Evolutionary conservation across 2,888 invertebrate genomes (phyloP).

Genomic region (Sphinx pinastri): DNA sequence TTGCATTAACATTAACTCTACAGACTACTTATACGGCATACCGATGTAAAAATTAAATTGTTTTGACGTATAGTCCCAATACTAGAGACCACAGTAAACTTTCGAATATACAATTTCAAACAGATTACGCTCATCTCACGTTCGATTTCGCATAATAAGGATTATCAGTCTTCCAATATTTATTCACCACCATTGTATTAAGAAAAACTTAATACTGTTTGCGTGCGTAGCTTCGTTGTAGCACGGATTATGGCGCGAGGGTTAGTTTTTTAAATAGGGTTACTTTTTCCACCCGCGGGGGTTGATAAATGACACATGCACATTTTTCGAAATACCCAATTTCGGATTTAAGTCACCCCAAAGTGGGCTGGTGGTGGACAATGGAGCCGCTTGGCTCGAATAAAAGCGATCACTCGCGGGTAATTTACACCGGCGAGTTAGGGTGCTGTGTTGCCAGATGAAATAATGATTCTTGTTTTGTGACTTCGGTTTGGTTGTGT

Average conservation of each 20-base stretch:
- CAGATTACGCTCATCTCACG: slow-evolving; percentile 43
- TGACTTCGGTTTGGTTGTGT: not conserved
- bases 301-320: slow-evolving; percentile 85
- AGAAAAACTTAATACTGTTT: slow-evolving; percentile 82
- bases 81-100: not conserved
- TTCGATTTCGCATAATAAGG: slow-evolving; percentile 71
- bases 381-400: slow-evolving; percentile 56
- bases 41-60: not conserved
- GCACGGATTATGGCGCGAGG: slow-evolving; percentile 78
- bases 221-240: slow-evolving; percentile 71
- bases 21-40: too few species aligned
- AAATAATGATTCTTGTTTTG: slow-evolving; percentile 45
- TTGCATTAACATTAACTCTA: too few species aligned
- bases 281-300: slow-evolving; percentile 77
- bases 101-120: slow-evolving; percentile 22
- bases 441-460: slow-evolving; percentile 45
- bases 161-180: slow-evolving; percentile 80
- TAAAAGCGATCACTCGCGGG: slow-evolving; percentile 57
- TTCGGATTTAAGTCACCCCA: slow-evolving; percentile 85
- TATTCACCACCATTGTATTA: slow-evolving; percentile 77
- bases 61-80: not conserved
- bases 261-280: slow-evolving; percentile 84
- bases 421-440: slow-evolving; percentile 73
- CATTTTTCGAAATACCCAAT: slow-evolving; percentile 85
- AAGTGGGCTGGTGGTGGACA: slow-evolving; percentile 81